Evolutionary conservation across 2,797 vertebrate genomes (phyloP), one percentile per base, ranked within the genome.

Genomic region (Momotus momota): DNA sequence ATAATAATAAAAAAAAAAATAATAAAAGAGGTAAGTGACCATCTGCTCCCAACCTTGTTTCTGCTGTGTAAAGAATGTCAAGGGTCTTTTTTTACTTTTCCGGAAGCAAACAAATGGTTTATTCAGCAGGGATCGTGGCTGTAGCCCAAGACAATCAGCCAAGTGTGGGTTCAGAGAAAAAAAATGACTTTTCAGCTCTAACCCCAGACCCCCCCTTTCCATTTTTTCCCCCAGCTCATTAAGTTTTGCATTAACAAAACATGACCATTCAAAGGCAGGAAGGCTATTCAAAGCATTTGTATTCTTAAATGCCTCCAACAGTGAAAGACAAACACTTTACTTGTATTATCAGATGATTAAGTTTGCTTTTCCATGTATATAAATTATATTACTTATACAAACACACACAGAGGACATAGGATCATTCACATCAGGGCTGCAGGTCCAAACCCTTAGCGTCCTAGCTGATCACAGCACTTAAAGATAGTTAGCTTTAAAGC

Each of bases 141-240:
- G 15, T 26, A 40, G 72, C 95, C 97, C 97, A 98, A 98, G 97
- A 97, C 96, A 98, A 98, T 98, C 97, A 83, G 97, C 91, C 96
- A 97, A 94, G 97, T 97, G 97, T 98, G 97, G 97, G 96, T 71
- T 97, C 96, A 96, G 96, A 80, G 72, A 91, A 96, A 97, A 35
- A 97, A 96, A 94, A 94, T 86, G 81, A 94, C 97, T 97, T 97
- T 97, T 97, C 92, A 97, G 96, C 95, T 94, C 92, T 61, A 95
- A 94, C 92, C 75, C 71, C 66, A 95, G 93, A 93, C 70, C 80
- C 89, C 94, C 35, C 92, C 92, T 94, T 93, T 92, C 88, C 79
- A 89, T 94, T 94, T 95, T 95, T 89, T 92, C 73, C 8, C 84
- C 65, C 92, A 97, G 86, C 83, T 96, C 93, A 94, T 97, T 95